Evolutionary conservation across 1,140 invertebrate genomes (phyloP), one percentile per base, ranked within the genome.

Genomic region (Probaryconus sp.): DNA sequence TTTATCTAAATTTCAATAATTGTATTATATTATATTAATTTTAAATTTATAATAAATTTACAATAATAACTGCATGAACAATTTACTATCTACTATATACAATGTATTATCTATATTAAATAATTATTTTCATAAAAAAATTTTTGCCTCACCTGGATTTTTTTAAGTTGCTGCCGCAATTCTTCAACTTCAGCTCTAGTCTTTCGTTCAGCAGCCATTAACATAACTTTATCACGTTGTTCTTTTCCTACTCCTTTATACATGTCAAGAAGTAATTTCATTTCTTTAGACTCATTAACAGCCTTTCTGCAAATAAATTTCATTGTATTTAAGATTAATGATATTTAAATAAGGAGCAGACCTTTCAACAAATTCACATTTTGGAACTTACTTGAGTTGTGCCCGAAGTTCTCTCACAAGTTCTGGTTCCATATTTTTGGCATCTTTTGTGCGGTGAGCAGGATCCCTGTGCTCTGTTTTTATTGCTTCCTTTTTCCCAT

Each of bases 171-270:
- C 72, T 93, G 92, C 4, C 94, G 91, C 37, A 97, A 89, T 65
- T 99, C 97, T 68, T 98, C 97, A 1, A 97, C 88, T 84, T 98
- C 97, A 13, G 93, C 92, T 30, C 95, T 85, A 0, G 94, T 91
- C 87, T 98, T 97, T 79, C 97, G 94, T 87, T 98, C 97, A 1
- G 94, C 93, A 5, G 96, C 95, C 96, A 98, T 98, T 40, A 98
- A 88, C 88, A 97, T 96, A 35, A 97, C 96, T 89, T 98, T 98
- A 81, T 99, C 97, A 13, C 97, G 89, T 83, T 97, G 95, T 81
- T 99, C 97, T 88, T 98, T 98, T 33, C 96, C 95, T 11, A 96
- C 95, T 30, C 95, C 94, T 90, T 98, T 98, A 87, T 98, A 98
- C 96, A 98, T 98, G 81, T 99, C 97, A 63, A 98, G 88, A 3